Percentiles rank a stretch among this genome's conserved stretches.
Evolutionary conservation across 2,797 vertebrate species (phyloP).

Genomic region (Vireo griseus): DNA sequence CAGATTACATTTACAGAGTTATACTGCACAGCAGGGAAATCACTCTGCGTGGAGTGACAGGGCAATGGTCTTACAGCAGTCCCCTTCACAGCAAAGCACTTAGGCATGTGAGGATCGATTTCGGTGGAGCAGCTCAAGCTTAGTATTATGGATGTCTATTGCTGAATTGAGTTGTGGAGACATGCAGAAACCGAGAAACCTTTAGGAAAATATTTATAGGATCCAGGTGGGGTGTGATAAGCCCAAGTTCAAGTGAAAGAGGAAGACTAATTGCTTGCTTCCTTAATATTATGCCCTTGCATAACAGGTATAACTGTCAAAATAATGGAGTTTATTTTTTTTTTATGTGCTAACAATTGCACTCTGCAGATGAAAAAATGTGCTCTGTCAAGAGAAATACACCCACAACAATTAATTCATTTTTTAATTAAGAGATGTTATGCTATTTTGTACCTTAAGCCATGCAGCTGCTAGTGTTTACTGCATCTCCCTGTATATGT

Average conservation of each 20-base stretch:
- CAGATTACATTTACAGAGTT: slow-evolving; percentile 21
- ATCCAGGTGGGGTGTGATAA: slow-evolving; percentile 11
- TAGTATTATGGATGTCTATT: background rate
- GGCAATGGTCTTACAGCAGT: background rate
- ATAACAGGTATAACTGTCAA: background rate
- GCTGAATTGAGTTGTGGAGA: background rate
- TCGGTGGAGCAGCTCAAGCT: background rate
- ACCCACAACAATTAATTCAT: slow-evolving; percentile 30
- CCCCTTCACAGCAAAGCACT: background rate
- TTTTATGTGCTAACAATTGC: background rate
- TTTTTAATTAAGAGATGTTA: slow-evolving; percentile 57
- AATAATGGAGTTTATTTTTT: background rate
- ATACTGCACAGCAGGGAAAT: slow-evolving; percentile 34
- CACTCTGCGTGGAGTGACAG: background rate
- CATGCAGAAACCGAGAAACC: background rate
- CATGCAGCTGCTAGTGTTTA: slow-evolving; percentile 51
- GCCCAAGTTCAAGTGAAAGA: background rate
- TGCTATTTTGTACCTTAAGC: slow-evolving; percentile 33
- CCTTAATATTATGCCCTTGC: background rate
- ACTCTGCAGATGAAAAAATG: background rate
- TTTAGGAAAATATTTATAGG: slow-evolving; percentile 32
- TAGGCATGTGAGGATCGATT: background rate
- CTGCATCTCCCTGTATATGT: background rate
- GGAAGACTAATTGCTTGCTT: background rate
- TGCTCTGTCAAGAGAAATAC: background rate